These are phyloP conservation scores for Euplagia quadripunctaria DNA, from an alignment of 2,888 invertebrate species.

Conservation along the genomic window DNA sequence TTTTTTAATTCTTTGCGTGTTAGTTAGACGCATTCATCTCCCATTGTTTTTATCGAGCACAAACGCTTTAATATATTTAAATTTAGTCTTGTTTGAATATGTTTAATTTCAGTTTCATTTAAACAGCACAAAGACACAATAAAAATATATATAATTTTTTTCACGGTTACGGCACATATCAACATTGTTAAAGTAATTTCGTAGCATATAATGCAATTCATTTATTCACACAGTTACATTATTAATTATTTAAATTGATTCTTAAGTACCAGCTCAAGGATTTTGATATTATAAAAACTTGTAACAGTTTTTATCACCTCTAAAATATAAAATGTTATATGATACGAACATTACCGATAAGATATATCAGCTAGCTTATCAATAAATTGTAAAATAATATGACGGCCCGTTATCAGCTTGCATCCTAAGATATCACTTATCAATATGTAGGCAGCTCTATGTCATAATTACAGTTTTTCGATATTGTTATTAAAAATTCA, in stretches of 20 bases:
- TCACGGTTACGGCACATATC: background rate
- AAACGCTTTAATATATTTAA: background rate
- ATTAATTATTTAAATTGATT: constrained; percentile 2
- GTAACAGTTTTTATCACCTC: constrained; percentile 26
- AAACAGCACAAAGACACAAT: background rate
- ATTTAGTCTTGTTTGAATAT: background rate
- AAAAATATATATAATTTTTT: background rate
- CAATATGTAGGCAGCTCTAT: constrained; percentile 12
- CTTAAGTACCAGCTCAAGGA: constrained; percentile 12
- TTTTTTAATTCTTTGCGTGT: no score
- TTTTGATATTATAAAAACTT: constrained; percentile 1
- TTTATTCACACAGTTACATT: constrained; percentile 1
- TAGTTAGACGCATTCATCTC: no score
- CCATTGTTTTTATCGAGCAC: background rate
- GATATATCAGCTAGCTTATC: constrained; percentile 51
- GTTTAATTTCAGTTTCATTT: background rate
- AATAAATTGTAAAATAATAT: constrained; percentile 54
- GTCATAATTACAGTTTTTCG: constrained; percentile 12
- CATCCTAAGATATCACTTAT: constrained; percentile 21
- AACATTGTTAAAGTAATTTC: background rate
- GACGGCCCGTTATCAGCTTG: constrained; percentile 33
- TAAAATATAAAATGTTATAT: constrained; percentile 21
- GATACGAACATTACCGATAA: constrained; percentile 39
- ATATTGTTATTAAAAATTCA: background rate
- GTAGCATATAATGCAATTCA: constrained; percentile 3